These are phyloP conservation scores for Anthoscopus minutus DNA, from an alignment of 2,113 vertebrate genomes.

Conservation along the genomic window DNA sequence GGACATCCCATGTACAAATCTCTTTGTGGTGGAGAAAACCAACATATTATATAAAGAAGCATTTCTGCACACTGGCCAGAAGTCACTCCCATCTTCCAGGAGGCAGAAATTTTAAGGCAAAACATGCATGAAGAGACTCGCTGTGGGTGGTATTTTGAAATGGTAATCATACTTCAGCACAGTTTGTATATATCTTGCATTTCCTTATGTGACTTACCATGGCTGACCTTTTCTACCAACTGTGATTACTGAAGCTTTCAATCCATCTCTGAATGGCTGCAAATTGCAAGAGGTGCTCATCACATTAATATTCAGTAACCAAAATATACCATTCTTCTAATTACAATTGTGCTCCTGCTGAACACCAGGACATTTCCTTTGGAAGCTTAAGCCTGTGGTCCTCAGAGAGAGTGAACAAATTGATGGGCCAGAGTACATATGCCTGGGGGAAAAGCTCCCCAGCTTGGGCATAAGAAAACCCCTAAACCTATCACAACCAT, in stretches of 20 bases:
- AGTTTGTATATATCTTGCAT: background rate
- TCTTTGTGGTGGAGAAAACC: background rate
- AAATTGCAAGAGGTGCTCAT: slow-evolving; percentile 16
- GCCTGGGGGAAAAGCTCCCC: background rate
- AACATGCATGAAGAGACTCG: background rate
- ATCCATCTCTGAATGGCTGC: background rate
- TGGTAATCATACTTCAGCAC: background rate
- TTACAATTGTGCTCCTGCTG: background rate
- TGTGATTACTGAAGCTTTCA: slow-evolving; percentile 4
- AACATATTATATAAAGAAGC: background rate
- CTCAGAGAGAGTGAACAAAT: background rate
- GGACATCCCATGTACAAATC: background rate
- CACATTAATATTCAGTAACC: slow-evolving; percentile 4
- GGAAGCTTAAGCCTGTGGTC: background rate
- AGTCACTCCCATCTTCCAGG: background rate
- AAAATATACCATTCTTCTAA: background rate
- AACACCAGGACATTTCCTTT: background rate
- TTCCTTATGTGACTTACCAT: background rate
- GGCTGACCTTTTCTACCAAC: slow-evolving; percentile 1
- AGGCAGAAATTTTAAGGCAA: background rate
- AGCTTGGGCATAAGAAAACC: background rate
- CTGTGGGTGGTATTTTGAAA: background rate
- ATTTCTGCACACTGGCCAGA: background rate
- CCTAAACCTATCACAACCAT: background rate
- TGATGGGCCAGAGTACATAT: background rate